A percentile compares a stretch with the other conserved stretches of the same genome.
These are phyloP conservation scores for Drosophila funebris DNA, from an alignment of 1,140 invertebrate genomes.

Conservation along the genomic window DNA sequence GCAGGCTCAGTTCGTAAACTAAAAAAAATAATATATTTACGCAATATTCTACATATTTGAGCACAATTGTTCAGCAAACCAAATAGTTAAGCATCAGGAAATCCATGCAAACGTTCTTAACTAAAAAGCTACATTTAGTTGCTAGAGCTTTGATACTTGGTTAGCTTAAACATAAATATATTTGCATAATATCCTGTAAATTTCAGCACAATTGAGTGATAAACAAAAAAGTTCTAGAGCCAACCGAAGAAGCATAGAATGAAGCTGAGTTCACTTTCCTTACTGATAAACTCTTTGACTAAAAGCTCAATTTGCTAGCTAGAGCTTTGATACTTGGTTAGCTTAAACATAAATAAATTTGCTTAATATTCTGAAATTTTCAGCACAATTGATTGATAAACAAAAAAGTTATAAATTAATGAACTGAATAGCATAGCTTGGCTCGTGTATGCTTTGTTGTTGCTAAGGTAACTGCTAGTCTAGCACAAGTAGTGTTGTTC, in stretches of 20 bases:
- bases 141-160: background rate
- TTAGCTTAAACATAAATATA: background rate
- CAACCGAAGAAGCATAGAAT: no score
- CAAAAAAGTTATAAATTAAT: background rate
- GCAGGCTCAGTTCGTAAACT: background rate
- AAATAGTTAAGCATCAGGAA: no score
- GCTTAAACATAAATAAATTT: no score
- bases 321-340: no score
- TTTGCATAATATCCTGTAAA: background rate
- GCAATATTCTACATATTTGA: no score
- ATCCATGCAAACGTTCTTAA: no score
- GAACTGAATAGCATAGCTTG: no score
- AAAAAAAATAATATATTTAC: background rate
- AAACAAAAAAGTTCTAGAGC: no score
- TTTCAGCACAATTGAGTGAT: background rate
- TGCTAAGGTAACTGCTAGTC: slow-evolving; percentile 3
- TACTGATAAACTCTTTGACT: no score
- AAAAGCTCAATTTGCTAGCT: no score
- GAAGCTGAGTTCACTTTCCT: no score
- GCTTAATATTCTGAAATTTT: background rate
- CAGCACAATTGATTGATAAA: background rate
- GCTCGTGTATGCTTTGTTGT: background rate
- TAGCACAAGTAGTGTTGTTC: background rate
- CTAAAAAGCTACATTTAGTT: background rate
- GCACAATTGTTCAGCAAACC: no score